Conservation (phyloP, 1,140 invertebrate species). For the Mesaphorura yosii region DNA sequence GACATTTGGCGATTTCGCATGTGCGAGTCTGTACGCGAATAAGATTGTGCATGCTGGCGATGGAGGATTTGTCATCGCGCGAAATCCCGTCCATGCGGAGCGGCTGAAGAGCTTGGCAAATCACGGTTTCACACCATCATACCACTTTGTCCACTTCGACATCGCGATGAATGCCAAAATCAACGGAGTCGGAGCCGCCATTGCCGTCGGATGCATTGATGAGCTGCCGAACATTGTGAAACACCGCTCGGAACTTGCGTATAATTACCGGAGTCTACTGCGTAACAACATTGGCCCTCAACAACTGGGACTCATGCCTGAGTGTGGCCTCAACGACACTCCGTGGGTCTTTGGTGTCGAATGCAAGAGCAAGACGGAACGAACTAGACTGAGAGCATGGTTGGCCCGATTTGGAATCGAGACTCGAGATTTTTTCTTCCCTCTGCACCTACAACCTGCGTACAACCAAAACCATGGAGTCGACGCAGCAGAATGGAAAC, state of each 20-base stretch:
- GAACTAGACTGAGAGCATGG: slow-evolving; percentile 2
- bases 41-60: slow-evolving; percentile 22
- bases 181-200: slow-evolving; percentile 19
- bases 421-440: slow-evolving; percentile 21
- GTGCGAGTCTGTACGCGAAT: slow-evolving; percentile 17
- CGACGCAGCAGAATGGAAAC: not conserved
- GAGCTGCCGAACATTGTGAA: slow-evolving; percentile 9
- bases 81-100: not conserved
- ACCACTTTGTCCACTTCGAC: slow-evolving; percentile 18
- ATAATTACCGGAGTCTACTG: slow-evolving; percentile 16
- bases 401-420: slow-evolving; percentile 16
- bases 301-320: slow-evolving; percentile 7
- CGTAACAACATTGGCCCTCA: not conserved
- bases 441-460: slow-evolving; percentile 18
- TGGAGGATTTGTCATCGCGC: slow-evolving; percentile 17
- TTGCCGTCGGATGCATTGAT: slow-evolving; percentile 10
- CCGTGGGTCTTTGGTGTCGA: slow-evolving; percentile 22
- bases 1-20: slow-evolving; percentile 16
- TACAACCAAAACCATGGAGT: not conserved
- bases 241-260: not conserved
- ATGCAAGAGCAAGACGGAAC: slow-evolving; percentile 7
- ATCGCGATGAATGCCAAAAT: slow-evolving; percentile 14
- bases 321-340: slow-evolving; percentile 11
- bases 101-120: slow-evolving; percentile 17
- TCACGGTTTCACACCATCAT: slow-evolving; percentile 17